Percentiles rank a stretch among this genome's conserved stretches.
These are phyloP conservation scores for Linepithema humile DNA, from an alignment of 1,140 invertebrate genomes.

Conservation along the genomic window DNA sequence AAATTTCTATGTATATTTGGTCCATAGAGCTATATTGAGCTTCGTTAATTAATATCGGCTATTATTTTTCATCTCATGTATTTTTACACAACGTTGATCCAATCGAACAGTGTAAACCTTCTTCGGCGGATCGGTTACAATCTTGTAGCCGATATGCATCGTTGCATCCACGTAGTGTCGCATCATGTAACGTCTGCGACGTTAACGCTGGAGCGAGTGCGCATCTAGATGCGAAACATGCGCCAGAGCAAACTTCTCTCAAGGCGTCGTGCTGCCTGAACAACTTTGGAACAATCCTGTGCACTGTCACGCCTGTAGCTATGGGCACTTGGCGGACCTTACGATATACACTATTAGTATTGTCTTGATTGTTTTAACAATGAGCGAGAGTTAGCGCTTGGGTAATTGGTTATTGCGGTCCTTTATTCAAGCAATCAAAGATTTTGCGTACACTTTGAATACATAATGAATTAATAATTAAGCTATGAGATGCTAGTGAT, in stretches of 20 bases:
- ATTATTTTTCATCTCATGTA: no score
- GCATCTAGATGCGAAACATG: slow-evolving; percentile 42
- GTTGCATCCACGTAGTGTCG: not conserved
- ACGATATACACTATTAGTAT: not conserved
- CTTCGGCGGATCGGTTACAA: not conserved
- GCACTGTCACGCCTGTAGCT: slow-evolving; percentile 1
- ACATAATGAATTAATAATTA: slow-evolving; percentile 17
- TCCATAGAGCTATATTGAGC: no score
- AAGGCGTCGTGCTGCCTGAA: slow-evolving; percentile 12
- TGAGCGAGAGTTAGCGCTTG: slow-evolving; percentile 1
- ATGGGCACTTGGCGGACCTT: slow-evolving; percentile 27
- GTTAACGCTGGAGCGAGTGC: slow-evolving; percentile 19
- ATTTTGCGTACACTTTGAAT: not conserved
- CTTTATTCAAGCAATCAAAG: not conserved
- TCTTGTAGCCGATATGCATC: slow-evolving; percentile 11
- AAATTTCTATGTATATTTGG: not conserved
- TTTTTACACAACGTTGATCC: no score
- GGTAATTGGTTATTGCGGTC: slow-evolving; percentile 16
- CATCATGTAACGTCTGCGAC: slow-evolving; percentile 27
- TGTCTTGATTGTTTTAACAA: slow-evolving; percentile 32
- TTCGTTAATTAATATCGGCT: no score
- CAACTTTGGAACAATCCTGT: slow-evolving; percentile 26
- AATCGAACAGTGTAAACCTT: no score
- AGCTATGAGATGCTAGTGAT: not conserved
- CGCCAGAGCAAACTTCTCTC: slow-evolving; percentile 38